phyloP scores from a whole-genome alignment of 2,797 vertebrate genomes.

The Cyprinella venusta region DNA sequence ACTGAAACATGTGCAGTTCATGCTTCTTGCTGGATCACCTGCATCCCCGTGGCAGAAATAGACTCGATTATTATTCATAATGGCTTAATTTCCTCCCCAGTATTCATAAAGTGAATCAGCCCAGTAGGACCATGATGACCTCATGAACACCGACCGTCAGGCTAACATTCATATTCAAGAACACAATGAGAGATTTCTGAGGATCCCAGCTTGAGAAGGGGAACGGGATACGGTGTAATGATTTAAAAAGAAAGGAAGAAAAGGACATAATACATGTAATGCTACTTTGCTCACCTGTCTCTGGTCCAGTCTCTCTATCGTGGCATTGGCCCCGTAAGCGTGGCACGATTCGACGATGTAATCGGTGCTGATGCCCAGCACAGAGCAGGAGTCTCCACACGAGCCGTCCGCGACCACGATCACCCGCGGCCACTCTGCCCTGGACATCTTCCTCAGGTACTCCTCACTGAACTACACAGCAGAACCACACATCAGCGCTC shows the following conservation, averaged over 20 bases:
- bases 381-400: conserved; percentile 79
- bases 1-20: not conserved
- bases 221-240: not conserved
- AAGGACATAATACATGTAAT: not conserved
- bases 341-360: conserved; percentile 81
- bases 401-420: conserved; percentile 77
- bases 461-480: conserved; percentile 74
- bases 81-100: conserved; percentile 27
- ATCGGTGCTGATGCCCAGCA: conserved; percentile 80
- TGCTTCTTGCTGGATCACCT: not conserved
- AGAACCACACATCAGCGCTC: not conserved
- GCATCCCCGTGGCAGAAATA: conserved; percentile 15
- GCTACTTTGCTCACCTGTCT: conserved; percentile 69
- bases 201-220: not conserved
- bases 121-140: not conserved
- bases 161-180: conserved; percentile 19
- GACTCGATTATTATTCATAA: conserved; percentile 36
- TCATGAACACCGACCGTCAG: conserved; percentile 27
- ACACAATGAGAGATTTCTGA: not conserved
- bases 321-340: conserved; percentile 77
- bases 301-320: conserved; percentile 80
- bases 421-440: conserved; percentile 72
- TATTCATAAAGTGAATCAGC: conserved; percentile 35
- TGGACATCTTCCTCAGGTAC: conserved; percentile 74
- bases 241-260: not conserved